These are phyloP conservation scores for Cylas formicarius DNA, from an alignment of 1,140 invertebrate genomes.

Conservation along the genomic window DNA sequence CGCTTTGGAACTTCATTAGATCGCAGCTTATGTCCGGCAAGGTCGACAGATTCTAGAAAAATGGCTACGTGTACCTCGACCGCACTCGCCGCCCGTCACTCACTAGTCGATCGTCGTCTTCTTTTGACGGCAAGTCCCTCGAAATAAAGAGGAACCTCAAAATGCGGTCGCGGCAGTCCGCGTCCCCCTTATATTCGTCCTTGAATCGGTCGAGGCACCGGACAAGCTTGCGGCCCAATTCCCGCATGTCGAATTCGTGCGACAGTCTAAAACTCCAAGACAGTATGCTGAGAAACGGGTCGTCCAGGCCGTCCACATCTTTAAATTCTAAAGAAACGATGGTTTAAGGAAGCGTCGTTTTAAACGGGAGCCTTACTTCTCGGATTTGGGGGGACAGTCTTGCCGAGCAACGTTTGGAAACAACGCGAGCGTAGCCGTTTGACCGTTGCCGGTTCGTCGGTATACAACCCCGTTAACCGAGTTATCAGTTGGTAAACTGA, in stretches of 20 bases:
- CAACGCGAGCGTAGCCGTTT: conserved; percentile 23
- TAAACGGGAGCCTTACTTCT: conserved; percentile 14
- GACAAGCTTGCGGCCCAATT: conserved; percentile 28
- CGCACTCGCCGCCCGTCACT: conserved; percentile 8
- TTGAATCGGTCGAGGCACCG: conserved; percentile 21
- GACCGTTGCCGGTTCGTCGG: conserved; percentile 11
- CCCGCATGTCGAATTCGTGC: conserved; percentile 25
- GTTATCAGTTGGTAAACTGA: conserved; percentile 33
- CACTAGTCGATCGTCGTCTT: conserved; percentile 22
- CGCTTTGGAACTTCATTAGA: conserved; percentile 13
- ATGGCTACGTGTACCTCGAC: conserved; percentile 1
- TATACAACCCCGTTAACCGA: conserved; percentile 30
- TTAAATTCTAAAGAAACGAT: conserved; percentile 23
- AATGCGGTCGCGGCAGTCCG: conserved; percentile 19
- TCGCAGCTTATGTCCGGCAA: conserved; percentile 21
- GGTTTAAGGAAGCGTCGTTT: conserved; percentile 3
- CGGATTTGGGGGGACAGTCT: conserved; percentile 13
- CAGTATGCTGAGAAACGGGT: conserved; percentile 31
- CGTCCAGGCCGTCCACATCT: conserved; percentile 23
- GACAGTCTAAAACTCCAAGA: conserved; percentile 34
- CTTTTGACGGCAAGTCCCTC: conserved; percentile 24
- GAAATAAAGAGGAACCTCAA: conserved; percentile 31
- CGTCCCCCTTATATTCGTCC: conserved; percentile 17
- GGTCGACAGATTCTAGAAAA: conserved; percentile 23
- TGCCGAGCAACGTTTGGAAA: conserved; percentile 28